phyloP scores from a whole-genome alignment of 1,140 invertebrate genomes.

The Tribolium castaneum region DNA sequence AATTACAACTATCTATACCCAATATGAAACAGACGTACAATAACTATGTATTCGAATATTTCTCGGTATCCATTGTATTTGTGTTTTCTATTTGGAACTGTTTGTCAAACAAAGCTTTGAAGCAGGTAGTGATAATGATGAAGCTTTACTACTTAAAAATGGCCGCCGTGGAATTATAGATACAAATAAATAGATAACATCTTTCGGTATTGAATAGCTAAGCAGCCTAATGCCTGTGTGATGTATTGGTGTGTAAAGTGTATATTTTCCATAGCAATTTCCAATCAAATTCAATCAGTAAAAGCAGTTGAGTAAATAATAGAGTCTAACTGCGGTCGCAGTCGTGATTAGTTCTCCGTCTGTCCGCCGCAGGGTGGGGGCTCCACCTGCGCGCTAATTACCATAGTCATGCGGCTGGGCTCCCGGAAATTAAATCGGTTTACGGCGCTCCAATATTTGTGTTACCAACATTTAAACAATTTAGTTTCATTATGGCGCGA shows the following conservation, averaged over 20 bases:
- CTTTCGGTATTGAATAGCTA: not conserved
- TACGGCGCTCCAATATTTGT: conserved; percentile 59
- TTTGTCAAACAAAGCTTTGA: not conserved
- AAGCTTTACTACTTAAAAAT: not conserved
- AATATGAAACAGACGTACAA: too few relatives aligned
- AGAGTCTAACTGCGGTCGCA: conserved; percentile 60
- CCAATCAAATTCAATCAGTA: conserved; percentile 55
- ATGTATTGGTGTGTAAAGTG: conserved; percentile 20
- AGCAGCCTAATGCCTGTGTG: not conserved
- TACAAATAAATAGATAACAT: not conserved
- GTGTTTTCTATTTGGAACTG: not conserved
- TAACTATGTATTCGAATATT: too few relatives aligned
- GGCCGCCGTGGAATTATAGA: not conserved
- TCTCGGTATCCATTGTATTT: not conserved
- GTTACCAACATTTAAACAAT: conserved; percentile 61
- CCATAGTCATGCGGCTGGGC: conserved; percentile 60
- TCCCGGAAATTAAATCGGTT: conserved; percentile 62
- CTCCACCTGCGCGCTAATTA: conserved; percentile 59
- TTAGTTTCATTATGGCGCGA: conserved; percentile 57
- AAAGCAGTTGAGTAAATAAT: conserved; percentile 61
- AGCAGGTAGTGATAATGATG: not conserved
- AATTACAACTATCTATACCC: too few relatives aligned
- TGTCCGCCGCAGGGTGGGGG: conserved; percentile 46
- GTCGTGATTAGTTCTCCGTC: conserved; percentile 59
- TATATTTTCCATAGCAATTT: conserved; percentile 34